Evolutionary conservation across 2,113 vertebrate species (phyloP), one percentile per base, ranked within the genome.

Genomic region (Prolemur simus): DNA sequence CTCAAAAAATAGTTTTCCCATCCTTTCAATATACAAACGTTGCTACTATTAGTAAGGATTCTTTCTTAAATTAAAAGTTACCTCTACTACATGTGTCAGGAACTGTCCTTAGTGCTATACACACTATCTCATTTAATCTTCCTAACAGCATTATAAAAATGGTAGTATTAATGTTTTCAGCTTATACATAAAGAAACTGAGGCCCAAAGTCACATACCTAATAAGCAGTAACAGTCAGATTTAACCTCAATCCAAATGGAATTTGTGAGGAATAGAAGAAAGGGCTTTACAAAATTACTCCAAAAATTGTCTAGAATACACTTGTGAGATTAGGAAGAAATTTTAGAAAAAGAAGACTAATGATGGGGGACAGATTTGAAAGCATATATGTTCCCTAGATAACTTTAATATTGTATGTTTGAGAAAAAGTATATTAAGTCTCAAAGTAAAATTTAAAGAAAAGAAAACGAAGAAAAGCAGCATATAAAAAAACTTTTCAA

Each of bases 371-470:
- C 47, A 80, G 32, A 45, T 74, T 63, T 83, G n/a, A 95, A 49
- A 86, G 60, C n/a, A 91, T 32, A 23, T n/a, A 58, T 78, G 25
- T 92, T 94, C 39, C 58, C 39, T 15, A 69, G 54, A 69, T 52
- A 82, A 96, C 84, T 90, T 86, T 42, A 96, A 69, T 60, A 92
- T 66, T 52, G 84, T n/a, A 85, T 32, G 20, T 63, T 83, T 91
- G n/a, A 96, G 20, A 63, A 93, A 93, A 89, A 42, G 13, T 39
- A n/a, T 37, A 96, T 34, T 73, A 66, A 74, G 25, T 92, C 66
- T 91, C 39, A 91, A 87, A 71, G 52, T 87, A 69, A 92, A 89
- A 91, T 82, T 80, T 89, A 89, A 83, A 92, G 54, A 89, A 91
- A 94, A 2, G 7, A 52, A 63, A 83, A 93, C 42, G 13, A 91